Evolutionary conservation across 1,140 invertebrate species (phyloP).

Genomic region (Scaptomyza graminum): DNA sequence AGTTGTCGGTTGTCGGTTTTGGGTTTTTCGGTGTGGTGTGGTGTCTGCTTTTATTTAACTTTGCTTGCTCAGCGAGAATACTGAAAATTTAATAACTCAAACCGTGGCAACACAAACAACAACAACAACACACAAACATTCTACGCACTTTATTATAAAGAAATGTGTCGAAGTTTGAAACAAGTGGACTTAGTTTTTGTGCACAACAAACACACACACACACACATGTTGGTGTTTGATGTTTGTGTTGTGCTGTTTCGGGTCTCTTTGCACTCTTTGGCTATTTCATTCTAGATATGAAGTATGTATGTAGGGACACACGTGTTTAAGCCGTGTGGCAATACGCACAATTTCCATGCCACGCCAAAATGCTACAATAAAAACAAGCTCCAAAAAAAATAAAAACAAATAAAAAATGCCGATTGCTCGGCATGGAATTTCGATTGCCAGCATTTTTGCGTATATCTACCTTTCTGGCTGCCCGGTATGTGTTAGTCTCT

Average conservation of each 20-base stretch:
- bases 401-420: slow-evolving; percentile 11
- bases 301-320: slow-evolving; percentile 24
- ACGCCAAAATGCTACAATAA: slow-evolving; percentile 19
- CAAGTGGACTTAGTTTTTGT: slow-evolving; percentile 76
- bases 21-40: background rate
- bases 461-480: slow-evolving; percentile 64
- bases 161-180: slow-evolving; percentile 73
- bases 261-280: background rate
- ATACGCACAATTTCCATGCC: slow-evolving; percentile 21
- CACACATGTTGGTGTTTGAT: no score
- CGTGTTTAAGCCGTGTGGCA: slow-evolving; percentile 38
- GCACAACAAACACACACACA: slow-evolving; percentile 36
- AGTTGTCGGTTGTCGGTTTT: background rate
- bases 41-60: slow-evolving; percentile 13
- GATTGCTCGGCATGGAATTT: slow-evolving; percentile 51
- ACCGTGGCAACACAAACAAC: slow-evolving; percentile 47
- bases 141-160: slow-evolving; percentile 72
- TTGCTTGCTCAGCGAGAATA: slow-evolving; percentile 39
- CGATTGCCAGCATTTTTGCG: slow-evolving; percentile 78
- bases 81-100: slow-evolving; percentile 65
- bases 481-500: slow-evolving; percentile 39
- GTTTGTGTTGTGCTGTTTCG: background rate
- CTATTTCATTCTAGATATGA: slow-evolving; percentile 21
- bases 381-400: background rate
- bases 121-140: slow-evolving; percentile 28